Evolutionary conservation across 2,797 vertebrate genomes (phyloP).

Genomic region (Cephalopachus bancanus): DNA sequence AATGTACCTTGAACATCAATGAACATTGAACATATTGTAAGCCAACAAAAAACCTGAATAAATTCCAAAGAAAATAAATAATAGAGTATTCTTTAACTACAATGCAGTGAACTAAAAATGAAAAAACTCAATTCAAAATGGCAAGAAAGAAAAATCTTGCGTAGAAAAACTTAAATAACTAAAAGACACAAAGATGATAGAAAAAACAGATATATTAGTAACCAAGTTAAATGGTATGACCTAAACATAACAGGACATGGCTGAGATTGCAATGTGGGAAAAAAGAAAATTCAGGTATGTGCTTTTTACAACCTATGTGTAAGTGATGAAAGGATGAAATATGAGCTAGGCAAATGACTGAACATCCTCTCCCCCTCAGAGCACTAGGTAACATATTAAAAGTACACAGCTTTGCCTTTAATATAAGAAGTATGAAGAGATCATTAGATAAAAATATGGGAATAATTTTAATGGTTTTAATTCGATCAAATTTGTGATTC

Average conservation of each 20-base stretch:
- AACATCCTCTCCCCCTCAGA: background rate
- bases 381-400: background rate
- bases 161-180: background rate
- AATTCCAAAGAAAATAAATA: background rate
- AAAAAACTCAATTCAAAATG: background rate
- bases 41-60: background rate
- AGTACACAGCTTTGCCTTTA: background rate
- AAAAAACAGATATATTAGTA: background rate
- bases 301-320: background rate
- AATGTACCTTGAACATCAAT: background rate
- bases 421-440: background rate
- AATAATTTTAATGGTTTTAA: slow-evolving; percentile 33
- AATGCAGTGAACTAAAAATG: background rate
- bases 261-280: background rate
- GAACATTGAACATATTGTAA: background rate
- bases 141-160: background rate
- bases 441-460: background rate
- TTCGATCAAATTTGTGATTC: background rate
- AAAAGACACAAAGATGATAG: background rate
- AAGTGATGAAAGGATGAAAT: background rate
- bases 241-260: background rate
- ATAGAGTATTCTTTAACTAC: background rate
- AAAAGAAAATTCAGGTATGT: background rate
- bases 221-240: background rate
- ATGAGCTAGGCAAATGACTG: background rate